These are phyloP conservation scores for Spilarctia lutea DNA, from an alignment of 2,888 invertebrate genomes.

Conservation along the genomic window DNA sequence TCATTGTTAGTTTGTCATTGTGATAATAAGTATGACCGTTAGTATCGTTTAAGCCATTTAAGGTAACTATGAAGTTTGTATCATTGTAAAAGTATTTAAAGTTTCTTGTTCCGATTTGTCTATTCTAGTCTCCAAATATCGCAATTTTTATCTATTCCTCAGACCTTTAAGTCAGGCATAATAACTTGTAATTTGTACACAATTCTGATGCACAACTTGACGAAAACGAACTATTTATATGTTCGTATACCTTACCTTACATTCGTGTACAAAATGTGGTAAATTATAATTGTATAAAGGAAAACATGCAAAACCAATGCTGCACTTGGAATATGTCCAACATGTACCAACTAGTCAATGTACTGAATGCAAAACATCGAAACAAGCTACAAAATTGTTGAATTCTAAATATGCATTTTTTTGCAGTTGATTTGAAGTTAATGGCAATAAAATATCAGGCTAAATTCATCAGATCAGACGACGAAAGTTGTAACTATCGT, in stretches of 20 bases:
- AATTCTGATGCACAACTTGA: constrained; percentile 77
- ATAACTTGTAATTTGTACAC: constrained; percentile 75
- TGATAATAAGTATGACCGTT: constrained; percentile 40
- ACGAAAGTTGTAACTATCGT: constrained; percentile 28
- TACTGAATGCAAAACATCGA: constrained; percentile 22
- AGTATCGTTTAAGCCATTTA: constrained; percentile 48
- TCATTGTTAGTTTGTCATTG: constrained; percentile 43
- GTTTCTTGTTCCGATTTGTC: constrained; percentile 56
- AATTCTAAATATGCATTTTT: constrained; percentile 45
- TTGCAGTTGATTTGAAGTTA: constrained; percentile 74
- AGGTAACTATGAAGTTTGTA: constrained; percentile 47
- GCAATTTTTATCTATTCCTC: constrained; percentile 59
- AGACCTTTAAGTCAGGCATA: constrained; percentile 61
- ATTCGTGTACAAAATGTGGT: constrained; percentile 21
- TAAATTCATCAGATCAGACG: constrained; percentile 18
- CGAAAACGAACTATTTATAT: constrained; percentile 45
- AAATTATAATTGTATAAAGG: constrained; percentile 25
- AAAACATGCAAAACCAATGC: constrained; percentile 15
- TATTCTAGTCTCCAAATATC: constrained; percentile 76
- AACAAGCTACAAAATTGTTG: constrained; percentile 19
- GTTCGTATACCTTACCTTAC: constrained; percentile 17
- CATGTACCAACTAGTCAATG: constrained; percentile 33
- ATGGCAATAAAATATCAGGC: constrained; percentile 31
- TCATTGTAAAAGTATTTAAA: constrained; percentile 39
- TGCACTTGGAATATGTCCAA: neutral